Conservation (phyloP, 2,113 vertebrate species). For the Brevimyrus niger region DNA sequence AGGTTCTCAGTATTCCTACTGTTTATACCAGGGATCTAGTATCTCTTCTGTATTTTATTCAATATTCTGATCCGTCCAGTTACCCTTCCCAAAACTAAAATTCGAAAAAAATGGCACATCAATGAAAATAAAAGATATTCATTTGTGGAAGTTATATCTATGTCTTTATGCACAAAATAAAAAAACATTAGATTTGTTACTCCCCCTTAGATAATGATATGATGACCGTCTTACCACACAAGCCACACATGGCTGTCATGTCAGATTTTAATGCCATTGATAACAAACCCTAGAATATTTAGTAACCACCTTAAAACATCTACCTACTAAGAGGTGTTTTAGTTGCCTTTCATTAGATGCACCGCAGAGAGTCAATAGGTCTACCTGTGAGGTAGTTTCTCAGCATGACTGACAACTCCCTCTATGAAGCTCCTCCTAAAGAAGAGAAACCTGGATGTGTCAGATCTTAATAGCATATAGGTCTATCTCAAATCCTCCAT, state of each 20-base stretch:
- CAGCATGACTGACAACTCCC: neutral
- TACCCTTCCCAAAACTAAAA: neutral
- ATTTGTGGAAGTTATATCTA: neutral
- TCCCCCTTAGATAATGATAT: neutral
- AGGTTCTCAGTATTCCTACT: neutral
- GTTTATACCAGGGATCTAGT: neutral
- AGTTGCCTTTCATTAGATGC: neutral
- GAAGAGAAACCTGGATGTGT: neutral
- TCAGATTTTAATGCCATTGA: neutral
- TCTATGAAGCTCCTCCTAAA: neutral
- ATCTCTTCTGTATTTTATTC: slow-evolving; percentile 18
- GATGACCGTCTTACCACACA: neutral
- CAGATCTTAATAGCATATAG: neutral
- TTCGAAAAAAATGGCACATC: neutral
- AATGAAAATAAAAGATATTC: neutral
- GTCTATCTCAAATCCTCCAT: neutral
- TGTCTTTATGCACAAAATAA: neutral
- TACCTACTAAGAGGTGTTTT: neutral
- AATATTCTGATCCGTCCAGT: neutral
- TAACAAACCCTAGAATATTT: neutral
- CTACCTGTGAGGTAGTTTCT: neutral
- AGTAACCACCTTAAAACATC: neutral
- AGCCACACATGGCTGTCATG: neutral
- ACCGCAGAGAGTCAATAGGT: neutral
- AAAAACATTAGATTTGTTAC: neutral